Evolutionary conservation across 2,888 invertebrate genomes (phyloP), one percentile per base, ranked within the genome.

Genomic region (Xanthostigma xanthostigma): DNA sequence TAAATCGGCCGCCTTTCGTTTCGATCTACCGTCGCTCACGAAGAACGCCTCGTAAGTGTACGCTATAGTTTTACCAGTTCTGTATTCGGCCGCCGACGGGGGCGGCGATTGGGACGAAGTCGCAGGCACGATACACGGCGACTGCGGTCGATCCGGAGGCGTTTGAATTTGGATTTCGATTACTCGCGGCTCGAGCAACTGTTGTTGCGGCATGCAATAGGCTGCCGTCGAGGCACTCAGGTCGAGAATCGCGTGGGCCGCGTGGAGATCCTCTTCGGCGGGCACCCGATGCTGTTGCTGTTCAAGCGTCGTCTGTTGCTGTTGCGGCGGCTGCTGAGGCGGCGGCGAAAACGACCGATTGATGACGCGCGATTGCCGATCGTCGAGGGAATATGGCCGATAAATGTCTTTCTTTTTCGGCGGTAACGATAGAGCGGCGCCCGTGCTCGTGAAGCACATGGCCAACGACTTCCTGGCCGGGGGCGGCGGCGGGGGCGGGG

Each of bases 11-110:
- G 71, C 73, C 58, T 78, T 78, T n/a, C 82, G 72, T 62, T 89
- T 89, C n/a, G 87, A 87, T 39, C 89, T 76, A 0, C 90, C 89
- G 60, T 90, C 89, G 60, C 87, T 87, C 3, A 89, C 87, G 64
- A 90, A 89, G 67, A 90, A 89, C n/a, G 89, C 88, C 63, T 90
- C 89, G 68, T 90, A 89, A 14, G 90, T 89, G 66, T 90, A 90
- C 11, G 89, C 88, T 53, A 89, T 81, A 4, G 89, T 89, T 62
- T 87, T 86, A 38, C 75, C 71, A 13, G 69, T 61, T 37, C 65
- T 12, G 14, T 40, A 46, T 46, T 62, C 58, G 54, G 56, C 48
- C 53, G 55, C 53, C 54, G 59, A 54, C 33, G 48, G 44, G 51
- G 17, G 51, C 45, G 40, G 51, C 49, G 46, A 52, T 34, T 38